phyloP scores from a whole-genome alignment of 2,113 vertebrate genomes.

The Macquaria australasica region DNA sequence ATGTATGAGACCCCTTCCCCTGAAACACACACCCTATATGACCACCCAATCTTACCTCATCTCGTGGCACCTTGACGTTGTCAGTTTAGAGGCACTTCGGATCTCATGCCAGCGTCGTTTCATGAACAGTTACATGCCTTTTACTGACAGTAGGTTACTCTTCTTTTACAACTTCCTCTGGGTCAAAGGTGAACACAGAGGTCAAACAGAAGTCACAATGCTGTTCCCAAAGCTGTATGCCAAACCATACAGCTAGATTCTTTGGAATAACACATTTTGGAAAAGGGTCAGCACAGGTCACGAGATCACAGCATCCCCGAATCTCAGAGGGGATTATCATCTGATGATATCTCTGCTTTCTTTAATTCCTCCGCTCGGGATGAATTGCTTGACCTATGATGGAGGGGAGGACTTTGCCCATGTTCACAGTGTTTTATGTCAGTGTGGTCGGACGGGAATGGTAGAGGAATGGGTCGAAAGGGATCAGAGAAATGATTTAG shows the following conservation, averaged over 20 bases:
- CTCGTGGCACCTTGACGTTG: not conserved
- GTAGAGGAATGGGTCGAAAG: slow-evolving; percentile 6
- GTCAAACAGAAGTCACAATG: slow-evolving; percentile 39
- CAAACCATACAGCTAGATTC: not conserved
- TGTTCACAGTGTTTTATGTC: slow-evolving; percentile 25
- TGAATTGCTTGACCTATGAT: slow-evolving; percentile 38
- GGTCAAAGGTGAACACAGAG: slow-evolving; percentile 59
- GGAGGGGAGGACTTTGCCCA: slow-evolving; percentile 9
- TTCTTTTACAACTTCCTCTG: slow-evolving; percentile 61
- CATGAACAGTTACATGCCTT: slow-evolving; percentile 31
- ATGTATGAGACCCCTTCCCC: not conserved
- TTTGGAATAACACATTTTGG: slow-evolving; percentile 8
- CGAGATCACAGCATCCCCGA: slow-evolving; percentile 49
- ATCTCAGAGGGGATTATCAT: slow-evolving; percentile 47
- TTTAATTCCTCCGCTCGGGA: slow-evolving; percentile 40
- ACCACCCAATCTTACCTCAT: slow-evolving; percentile 9
- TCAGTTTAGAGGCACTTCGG: not conserved
- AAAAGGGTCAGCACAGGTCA: not conserved
- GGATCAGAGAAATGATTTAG: slow-evolving; percentile 39
- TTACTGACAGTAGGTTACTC: slow-evolving; percentile 35
- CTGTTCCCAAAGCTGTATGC: slow-evolving; percentile 24
- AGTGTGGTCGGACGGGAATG: slow-evolving; percentile 10
- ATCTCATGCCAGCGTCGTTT: not conserved
- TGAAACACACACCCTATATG: not conserved
- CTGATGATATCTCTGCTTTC: slow-evolving; percentile 33